Evolutionary conservation across 2,113 vertebrate genomes (phyloP), one percentile per base, ranked within the genome.

Genomic region (Otus sunia): DNA sequence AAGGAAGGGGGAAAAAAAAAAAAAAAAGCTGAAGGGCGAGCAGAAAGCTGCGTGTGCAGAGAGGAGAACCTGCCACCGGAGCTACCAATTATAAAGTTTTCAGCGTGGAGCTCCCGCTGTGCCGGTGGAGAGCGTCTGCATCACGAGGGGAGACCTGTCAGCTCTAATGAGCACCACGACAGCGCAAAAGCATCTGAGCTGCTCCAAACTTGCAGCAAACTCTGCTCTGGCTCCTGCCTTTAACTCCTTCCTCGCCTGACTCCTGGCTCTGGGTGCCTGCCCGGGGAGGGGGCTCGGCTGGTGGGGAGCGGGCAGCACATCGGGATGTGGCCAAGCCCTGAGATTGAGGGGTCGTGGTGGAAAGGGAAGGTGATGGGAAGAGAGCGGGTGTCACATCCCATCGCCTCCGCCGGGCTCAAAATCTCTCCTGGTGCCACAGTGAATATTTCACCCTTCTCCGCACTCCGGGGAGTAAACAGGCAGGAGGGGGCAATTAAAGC

Each of bases 81-180:
- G 97, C 97, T 96, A 93, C 98, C 98, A 98, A 98, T 99, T 99
- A 99, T 98, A 98, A 97, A 98, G 98, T 98, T 97, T 98, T 98
- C 87, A 95, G 93, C 45, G 12, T 11, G 52, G 96, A 86, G 94
- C 96, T 93, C 97, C 97, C 37, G 95, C 97, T 97, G 97, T 63
- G 96, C 88, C 58, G 60, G 95, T 47, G 66, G 63, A 83, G 94
- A 95, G 96, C 52, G 94, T 63, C 94, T 69, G 97, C 90, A 92
- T 93, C 89, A 96, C 84, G 80, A 96, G 93, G 95, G 92, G 91
- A 86, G 94, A 97, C 84, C 96, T 98, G 97, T 97, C 98, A 97
- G 94, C 97, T 97, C 94, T 98, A 98, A 98, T 97, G 97, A 98
- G 97, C 96, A 12, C 92, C 75, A 49, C 78, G 82, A 88, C 95